Evolutionary conservation across 2,888 invertebrate genomes (phyloP), one percentile per base, ranked within the genome.

Genomic region (Augochlorella aurata): DNA sequence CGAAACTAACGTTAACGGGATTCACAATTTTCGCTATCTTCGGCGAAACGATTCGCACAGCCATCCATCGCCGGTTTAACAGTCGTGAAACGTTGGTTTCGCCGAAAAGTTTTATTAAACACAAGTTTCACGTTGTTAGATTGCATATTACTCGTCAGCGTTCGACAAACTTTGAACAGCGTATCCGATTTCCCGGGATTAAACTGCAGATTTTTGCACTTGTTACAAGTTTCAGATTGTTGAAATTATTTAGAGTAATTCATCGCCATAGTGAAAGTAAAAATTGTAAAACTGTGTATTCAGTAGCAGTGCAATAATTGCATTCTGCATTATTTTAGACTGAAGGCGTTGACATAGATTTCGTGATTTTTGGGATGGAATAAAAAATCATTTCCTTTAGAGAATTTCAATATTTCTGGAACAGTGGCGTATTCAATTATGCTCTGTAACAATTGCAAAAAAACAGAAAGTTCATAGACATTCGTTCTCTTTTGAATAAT

Each of bases 1-100:
- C 63, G 38, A 63, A 38, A 63, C 38, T 38, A 29, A 38, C 63
- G 38, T 18, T 63, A 63, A 63, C 63, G 38, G 29, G 63, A 63
- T n/a, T 63, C 18, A 38, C 38, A 38, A 63, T 63, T 38, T 58
- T 29, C 58, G 16, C 24, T 24, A 58, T 58, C 58, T 24, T 29
- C 58, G 16, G 24, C 58, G 58, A 29, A 58, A 58, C 58, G 58
- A 58, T 58, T 24, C 38, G 58, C 14, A 1, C 38, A 16, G 29
- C 24, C 14, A 29, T 58, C 24, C 16, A 58, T 58, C 58, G 58
- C 14, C 24, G 24, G 21, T 58, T 58, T 8, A 58, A 58, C 29
- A 58, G 58, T 58, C 8, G 24, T 29, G 24, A 29, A 58, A 58
- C 24, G 21, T 24, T 4, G 24, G 24, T 0, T 24, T 2, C 58